phyloP scores from a whole-genome alignment of 2,888 invertebrate genomes.

The Drosophila testacea region DNA sequence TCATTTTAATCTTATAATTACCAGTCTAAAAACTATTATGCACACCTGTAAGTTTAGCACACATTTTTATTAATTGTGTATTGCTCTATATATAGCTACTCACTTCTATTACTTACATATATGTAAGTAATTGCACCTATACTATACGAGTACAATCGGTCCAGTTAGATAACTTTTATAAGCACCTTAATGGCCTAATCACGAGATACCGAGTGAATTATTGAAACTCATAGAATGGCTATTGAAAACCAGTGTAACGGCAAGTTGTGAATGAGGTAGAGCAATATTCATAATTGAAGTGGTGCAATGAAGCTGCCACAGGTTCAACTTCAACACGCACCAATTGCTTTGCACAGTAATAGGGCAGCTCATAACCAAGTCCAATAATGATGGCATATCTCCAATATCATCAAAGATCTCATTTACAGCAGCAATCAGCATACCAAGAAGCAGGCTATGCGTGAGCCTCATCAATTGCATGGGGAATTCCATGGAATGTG shows the following conservation, averaged over 20 bases:
- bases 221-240: constrained; percentile 3
- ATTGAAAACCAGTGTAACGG: constrained; percentile 11
- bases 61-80: not conserved
- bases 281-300: constrained; percentile 8
- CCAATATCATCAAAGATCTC: constrained; percentile 37
- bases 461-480: constrained; percentile 36
- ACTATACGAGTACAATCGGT: not conserved
- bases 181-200: not conserved
- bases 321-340: constrained; percentile 16
- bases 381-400: constrained; percentile 26
- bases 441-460: constrained; percentile 42
- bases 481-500: constrained; percentile 27
- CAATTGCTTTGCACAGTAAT: constrained; percentile 31
- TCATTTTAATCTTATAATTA: not conserved
- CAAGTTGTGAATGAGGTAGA: constrained; percentile 5
- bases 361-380: constrained; percentile 27
- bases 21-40: too few relatives aligned
- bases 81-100: not conserved
- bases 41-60: too few relatives aligned
- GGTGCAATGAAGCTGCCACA: constrained; percentile 5
- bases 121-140: too few relatives aligned
- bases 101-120: not conserved
- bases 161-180: constrained; percentile 1
- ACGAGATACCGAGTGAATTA: constrained; percentile 10
- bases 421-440: constrained; percentile 30